Percentiles rank a stretch among this genome's conserved stretches.
Conservation (phyloP, 2,797 vertebrate species). For the Emydoidea blandingii region DNA sequence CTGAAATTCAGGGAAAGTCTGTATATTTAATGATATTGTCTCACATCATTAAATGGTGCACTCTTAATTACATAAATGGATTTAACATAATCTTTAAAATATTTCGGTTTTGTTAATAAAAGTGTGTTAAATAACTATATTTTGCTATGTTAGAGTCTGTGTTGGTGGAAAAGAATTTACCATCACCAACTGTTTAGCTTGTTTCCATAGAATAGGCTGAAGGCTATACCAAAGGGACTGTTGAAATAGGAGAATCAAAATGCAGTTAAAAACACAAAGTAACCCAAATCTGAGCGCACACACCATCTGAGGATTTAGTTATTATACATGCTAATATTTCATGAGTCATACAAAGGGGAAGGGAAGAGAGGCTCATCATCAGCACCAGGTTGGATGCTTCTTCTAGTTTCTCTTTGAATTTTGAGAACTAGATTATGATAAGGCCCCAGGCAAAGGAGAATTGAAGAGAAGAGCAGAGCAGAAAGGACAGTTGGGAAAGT, state of each 20-base stretch:
- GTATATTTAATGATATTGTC: slow-evolving; percentile 31
- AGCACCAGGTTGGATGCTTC: not conserved
- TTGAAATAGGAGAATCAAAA: not conserved
- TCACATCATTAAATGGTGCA: slow-evolving; percentile 6
- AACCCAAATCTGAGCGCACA: not conserved
- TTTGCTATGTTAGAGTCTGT: slow-evolving; percentile 28
- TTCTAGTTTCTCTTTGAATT: not conserved
- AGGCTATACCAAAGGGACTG: not conserved
- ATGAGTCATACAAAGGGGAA: not conserved
- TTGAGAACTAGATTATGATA: not conserved
- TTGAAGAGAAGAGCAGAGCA: slow-evolving; percentile 35
- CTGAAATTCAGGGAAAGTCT: slow-evolving; percentile 43
- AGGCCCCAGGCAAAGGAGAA: not conserved
- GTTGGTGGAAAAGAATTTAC: not conserved
- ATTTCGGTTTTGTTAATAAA: slow-evolving; percentile 16
- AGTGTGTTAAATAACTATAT: not conserved
- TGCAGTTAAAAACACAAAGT: not conserved
- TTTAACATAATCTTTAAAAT: slow-evolving; percentile 34
- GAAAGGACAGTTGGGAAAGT: slow-evolving; percentile 8
- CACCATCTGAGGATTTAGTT: not conserved
- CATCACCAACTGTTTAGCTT: not conserved
- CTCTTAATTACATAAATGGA: slow-evolving; percentile 17
- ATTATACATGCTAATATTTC: not conserved
- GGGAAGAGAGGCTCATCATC: not conserved
- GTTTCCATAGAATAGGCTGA: not conserved